These are phyloP conservation scores for Pseudoatta argentina DNA, from an alignment of 1,140 invertebrate genomes.

Conservation along the genomic window DNA sequence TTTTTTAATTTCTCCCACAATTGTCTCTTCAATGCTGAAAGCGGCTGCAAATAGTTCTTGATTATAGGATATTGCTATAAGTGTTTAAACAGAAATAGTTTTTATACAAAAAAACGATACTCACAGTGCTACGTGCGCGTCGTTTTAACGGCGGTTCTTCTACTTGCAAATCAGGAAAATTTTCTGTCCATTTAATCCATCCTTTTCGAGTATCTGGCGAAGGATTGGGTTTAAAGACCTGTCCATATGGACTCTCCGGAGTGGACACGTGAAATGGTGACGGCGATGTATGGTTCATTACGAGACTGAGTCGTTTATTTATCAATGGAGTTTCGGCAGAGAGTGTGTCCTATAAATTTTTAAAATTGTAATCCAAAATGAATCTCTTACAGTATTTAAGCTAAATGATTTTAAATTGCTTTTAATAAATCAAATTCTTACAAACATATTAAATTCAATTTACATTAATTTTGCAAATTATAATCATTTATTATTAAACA, in stretches of 20 bases:
- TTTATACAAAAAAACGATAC: slow-evolving; percentile 58
- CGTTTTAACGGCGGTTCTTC: slow-evolving; percentile 81
- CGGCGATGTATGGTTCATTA: slow-evolving; percentile 71
- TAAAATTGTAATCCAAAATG: neutral
- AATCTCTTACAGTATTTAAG: neutral
- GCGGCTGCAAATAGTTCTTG: slow-evolving; percentile 82
- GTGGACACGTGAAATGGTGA: slow-evolving; percentile 86
- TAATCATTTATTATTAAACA: neutral
- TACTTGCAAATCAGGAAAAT: slow-evolving; percentile 83
- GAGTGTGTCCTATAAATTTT: slow-evolving; percentile 49
- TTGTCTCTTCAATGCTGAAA: slow-evolving; percentile 86
- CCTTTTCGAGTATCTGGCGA: slow-evolving; percentile 86
- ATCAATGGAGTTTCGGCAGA: slow-evolving; percentile 75
- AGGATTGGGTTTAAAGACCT: slow-evolving; percentile 85
- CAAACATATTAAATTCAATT: neutral
- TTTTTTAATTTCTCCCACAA: slow-evolving; percentile 79
- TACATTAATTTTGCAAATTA: neutral
- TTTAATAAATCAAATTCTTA: slow-evolving; percentile 15
- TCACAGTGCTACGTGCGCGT: slow-evolving; percentile 85
- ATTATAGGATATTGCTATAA: slow-evolving; percentile 9
- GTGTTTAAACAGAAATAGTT: neutral
- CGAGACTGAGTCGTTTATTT: slow-evolving; percentile 80
- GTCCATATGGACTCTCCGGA: slow-evolving; percentile 87
- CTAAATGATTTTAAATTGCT: slow-evolving; percentile 5
- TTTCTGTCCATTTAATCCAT: slow-evolving; percentile 85